Evolutionary conservation across 2,888 invertebrate species (phyloP).

Genomic region (Oligia latruncula): DNA sequence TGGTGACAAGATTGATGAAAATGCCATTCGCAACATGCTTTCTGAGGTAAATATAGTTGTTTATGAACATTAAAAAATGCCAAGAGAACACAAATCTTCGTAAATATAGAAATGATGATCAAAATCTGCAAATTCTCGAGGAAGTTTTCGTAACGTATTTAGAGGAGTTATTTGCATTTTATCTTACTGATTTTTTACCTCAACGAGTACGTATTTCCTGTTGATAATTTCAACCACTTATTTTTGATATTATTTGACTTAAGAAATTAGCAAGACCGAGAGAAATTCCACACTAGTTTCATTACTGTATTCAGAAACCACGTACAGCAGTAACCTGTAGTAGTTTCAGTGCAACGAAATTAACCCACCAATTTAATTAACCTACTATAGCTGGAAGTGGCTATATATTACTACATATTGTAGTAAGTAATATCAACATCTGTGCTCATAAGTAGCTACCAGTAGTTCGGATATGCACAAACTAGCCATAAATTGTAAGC

Average conservation of each 20-base stretch:
- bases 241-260: neutral
- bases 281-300: conserved; percentile 33
- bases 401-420: conserved; percentile 11
- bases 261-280: conserved; percentile 6
- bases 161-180: neutral
- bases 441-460: conserved; percentile 50
- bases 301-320: conserved; percentile 24
- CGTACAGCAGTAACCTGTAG: conserved; percentile 26
- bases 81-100: conserved; percentile 1
- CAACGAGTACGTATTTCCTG: neutral
- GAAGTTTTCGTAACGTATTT: neutral
- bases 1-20: conserved; percentile 90
- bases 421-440: conserved; percentile 56
- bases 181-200: neutral
- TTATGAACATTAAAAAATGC: neutral
- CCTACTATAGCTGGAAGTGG: neutral
- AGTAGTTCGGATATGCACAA: conserved; percentile 53
- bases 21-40: conserved; percentile 91
- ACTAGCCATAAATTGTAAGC: conserved; percentile 59
- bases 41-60: conserved; percentile 85
- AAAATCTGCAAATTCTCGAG: conserved; percentile 8
- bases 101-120: neutral
- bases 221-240: neutral
- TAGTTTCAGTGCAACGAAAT: conserved; percentile 51
- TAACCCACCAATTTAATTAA: conserved; percentile 20